Evolutionary conservation across 2,888 invertebrate species (phyloP), one percentile per base, ranked within the genome.

Genomic region (Rhimphoctona megacephalus): DNA sequence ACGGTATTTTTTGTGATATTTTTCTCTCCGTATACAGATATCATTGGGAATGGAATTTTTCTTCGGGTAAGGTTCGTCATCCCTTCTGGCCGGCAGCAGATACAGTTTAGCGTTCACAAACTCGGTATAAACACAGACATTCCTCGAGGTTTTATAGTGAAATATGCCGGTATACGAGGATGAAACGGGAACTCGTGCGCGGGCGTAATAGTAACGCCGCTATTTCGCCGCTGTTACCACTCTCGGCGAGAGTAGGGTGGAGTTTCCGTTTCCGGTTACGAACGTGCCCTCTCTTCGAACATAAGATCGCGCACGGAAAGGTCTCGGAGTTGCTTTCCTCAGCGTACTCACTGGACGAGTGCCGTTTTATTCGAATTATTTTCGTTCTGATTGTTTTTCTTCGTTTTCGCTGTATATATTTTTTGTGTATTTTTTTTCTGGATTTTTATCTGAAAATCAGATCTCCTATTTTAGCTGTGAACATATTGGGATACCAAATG

Each of bases 191-290:
- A 67, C 81, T 66, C 52, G 72, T 64, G 72, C 84, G 74, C 85
- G 87, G 79, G 85, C 82, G 82, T 76, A 76, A 69, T 78, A 70
- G 73, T 36, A 66, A 64, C 61, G 69, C 7, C 73, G 83, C 52
- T 66, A 52, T 36, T 30, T 54, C 33, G 52, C 83, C 80, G 82
- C 83, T 82, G 86, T 79, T 87, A 87, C 81, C 81, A 76, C 85
- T 86, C 84, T 43, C 80, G 74, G 64, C 57, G 80, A 36, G 76
- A 90, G 90, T 46, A 91, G 93, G 93, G 93, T 92, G 92, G 93
- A 93, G 93, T 93, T 93, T 93, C 93, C 93, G 93, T 93, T 93
- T 93, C 93, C 93, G 92, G 93, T 85, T 90, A 89, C 88, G 92
- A 89, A 93, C 93, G 93, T 93, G 93, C 90, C 89, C 88, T 90